Conservation (phyloP, 2,797 vertebrate species). For the Schizopygopsis pylzovi region DNA sequence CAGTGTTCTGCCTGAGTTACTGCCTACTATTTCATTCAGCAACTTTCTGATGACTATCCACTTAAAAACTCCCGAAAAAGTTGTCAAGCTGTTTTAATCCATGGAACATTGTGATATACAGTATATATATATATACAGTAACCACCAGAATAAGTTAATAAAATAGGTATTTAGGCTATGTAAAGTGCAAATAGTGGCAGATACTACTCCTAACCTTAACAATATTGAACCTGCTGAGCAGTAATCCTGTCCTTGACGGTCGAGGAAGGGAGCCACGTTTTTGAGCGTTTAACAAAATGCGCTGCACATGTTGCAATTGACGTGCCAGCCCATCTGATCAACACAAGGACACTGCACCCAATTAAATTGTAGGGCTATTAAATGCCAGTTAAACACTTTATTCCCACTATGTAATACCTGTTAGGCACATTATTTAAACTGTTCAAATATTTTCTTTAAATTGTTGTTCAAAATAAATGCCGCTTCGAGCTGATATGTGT, state of each 20-base stretch:
- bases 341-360: not conserved
- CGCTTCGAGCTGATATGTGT: not conserved
- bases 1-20: not conserved
- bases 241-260: not conserved
- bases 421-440: not conserved
- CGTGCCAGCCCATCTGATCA: not conserved
- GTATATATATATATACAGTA: not conserved
- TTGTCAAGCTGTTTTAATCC: not conserved
- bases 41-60: slow-evolving; percentile 5
- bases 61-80: not conserved
- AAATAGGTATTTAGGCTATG: not conserved
- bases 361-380: not conserved
- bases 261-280: not conserved
- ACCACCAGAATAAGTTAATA: not conserved
- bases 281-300: not conserved
- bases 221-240: not conserved
- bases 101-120: not conserved
- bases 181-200: not conserved
- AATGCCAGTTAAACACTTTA: not conserved
- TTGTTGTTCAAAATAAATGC: not conserved
- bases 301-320: not conserved
- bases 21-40: not conserved
- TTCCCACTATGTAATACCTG: not conserved
- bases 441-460: not conserved
- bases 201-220: not conserved